These are phyloP conservation scores for Drosophila acutilabella DNA, from an alignment of 2,888 invertebrate genomes.

Conservation along the genomic window DNA sequence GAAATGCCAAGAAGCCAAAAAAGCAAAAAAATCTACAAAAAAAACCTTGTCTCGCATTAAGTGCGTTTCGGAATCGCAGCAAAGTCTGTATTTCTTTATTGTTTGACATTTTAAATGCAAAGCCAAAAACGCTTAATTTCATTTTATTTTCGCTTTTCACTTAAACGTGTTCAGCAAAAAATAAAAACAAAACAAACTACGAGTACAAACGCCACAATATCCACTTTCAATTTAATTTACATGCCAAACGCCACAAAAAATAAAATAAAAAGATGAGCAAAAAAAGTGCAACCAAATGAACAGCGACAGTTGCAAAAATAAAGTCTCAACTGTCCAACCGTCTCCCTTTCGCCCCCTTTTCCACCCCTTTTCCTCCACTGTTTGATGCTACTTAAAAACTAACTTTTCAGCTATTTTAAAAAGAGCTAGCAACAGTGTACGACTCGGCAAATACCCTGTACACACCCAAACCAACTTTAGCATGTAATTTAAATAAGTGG, in stretches of 20 bases:
- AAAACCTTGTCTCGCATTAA: constrained; percentile 55
- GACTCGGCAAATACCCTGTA: constrained; percentile 2
- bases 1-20: constrained; percentile 11
- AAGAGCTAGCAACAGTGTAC: constrained; percentile 39
- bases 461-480: not conserved
- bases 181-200: constrained; percentile 29
- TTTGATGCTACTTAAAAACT: constrained; percentile 70
- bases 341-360: not conserved
- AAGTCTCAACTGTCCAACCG: constrained; percentile 27
- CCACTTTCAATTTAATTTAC: constrained; percentile 78
- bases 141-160: constrained; percentile 38
- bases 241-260: constrained; percentile 62
- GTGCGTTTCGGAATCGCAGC: constrained; percentile 45
- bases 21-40: constrained; percentile 35
- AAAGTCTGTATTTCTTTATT: constrained; percentile 3
- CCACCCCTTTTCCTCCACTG: not conserved
- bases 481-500: not conserved
- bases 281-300: constrained; percentile 71
- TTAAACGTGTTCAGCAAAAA: constrained; percentile 17
- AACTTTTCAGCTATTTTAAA: constrained; percentile 68
- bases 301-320: constrained; percentile 69
- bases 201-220: constrained; percentile 62
- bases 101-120: constrained; percentile 24
- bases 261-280: no score
- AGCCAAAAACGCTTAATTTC: constrained; percentile 25